phyloP scores from a whole-genome alignment of 2,113 vertebrate species.

The Myrmecophaga tridactyla region DNA sequence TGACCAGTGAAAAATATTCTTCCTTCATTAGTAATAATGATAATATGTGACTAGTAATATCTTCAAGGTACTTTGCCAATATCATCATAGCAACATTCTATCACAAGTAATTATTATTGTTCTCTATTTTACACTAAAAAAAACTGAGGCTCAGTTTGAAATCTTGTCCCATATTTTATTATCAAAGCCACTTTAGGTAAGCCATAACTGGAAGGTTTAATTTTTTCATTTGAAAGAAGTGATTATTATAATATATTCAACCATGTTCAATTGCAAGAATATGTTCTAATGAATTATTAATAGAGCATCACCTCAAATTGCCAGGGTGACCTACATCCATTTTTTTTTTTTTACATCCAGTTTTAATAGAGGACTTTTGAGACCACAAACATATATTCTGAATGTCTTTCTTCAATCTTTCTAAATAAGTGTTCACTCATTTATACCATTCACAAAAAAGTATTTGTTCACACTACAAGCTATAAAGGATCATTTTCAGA shows the following conservation, averaged over 20 bases:
- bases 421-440: neutral
- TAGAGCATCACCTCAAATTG: neutral
- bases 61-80: neutral
- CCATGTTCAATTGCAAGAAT: neutral
- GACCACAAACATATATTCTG: neutral
- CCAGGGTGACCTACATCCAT: neutral
- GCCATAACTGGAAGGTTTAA: neutral
- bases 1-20: neutral
- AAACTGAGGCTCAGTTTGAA: neutral
- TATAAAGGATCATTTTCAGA: neutral
- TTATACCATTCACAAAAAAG: neutral
- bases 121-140: neutral
- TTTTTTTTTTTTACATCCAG: neutral
- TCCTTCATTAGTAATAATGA: neutral
- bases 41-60: neutral
- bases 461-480: neutral
- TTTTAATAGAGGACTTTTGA: neutral
- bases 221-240: neutral
- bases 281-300: slow-evolving; percentile 1
- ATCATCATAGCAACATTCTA: neutral
- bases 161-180: neutral
- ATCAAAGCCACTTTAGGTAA: neutral
- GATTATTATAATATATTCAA: neutral
- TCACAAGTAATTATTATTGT: neutral
- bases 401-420: neutral